Evolutionary conservation across 2,888 invertebrate genomes (phyloP).

Genomic region (Xestia c-nigrum): DNA sequence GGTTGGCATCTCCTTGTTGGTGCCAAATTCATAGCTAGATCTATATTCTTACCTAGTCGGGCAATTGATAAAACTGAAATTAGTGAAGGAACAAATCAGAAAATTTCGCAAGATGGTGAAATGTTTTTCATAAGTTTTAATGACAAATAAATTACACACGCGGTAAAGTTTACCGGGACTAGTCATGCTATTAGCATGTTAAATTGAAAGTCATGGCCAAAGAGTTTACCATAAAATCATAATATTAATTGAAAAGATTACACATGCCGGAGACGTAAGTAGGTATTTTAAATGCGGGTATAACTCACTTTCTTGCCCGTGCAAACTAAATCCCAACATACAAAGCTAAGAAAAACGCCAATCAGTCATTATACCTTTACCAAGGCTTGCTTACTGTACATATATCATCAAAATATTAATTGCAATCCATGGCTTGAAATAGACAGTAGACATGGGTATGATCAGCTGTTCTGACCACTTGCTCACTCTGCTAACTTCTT

Average conservation of each 20-base stretch:
- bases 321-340: background rate
- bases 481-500: background rate
- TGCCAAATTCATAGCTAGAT: constrained; percentile 9
- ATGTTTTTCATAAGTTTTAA: constrained; percentile 12
- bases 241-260: constrained; percentile 18
- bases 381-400: background rate
- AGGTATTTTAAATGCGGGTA: constrained; percentile 17
- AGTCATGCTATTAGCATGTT: constrained; percentile 29
- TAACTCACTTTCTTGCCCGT: background rate
- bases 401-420: background rate
- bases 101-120: constrained; percentile 7
- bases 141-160: constrained; percentile 7
- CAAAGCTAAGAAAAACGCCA: background rate
- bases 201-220: constrained; percentile 30
- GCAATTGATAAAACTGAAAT: background rate
- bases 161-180: background rate
- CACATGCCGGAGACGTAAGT: constrained; percentile 7
- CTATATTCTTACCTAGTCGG: background rate
- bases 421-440: background rate
- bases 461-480: background rate
- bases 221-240: constrained; percentile 37
- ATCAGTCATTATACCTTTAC: background rate
- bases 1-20: background rate
- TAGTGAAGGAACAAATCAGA: background rate
- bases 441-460: background rate